Base-by-base conservation (phyloP, 2,797 vertebrate genomes). In the Myoxocephalus aenaeus region DNA sequence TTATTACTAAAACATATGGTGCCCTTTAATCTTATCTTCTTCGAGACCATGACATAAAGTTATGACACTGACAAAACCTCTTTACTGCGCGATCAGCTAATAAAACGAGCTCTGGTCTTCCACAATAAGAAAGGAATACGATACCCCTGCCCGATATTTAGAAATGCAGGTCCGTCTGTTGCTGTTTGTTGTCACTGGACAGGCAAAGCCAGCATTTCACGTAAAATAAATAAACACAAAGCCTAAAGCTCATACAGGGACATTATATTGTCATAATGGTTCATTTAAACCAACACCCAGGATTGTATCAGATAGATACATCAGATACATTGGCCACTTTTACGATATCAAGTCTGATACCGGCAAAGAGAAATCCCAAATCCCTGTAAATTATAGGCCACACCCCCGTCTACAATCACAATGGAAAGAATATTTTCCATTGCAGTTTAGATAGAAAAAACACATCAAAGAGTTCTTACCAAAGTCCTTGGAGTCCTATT, bases 391-490 rank as follows among this genome's bases (percentile, higher is more conserved):
- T 27, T 15, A 13, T 18, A 25, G 27, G 2, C 7, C 25, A 34
- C n/a, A 63, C 18, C 25, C 54, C 65, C 18, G 20, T 32, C 5
- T 14, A 22, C 12, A 11, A 7, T 18, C 62, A 59, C 1, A 1
- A 27, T 63, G 25, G 2, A 2, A 59, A 56, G 5, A 29, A 53
- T 36, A 38, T 54, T 11, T 53, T 46, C 8, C 10, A 9, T n/a
- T 32, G 53, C 12, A 58, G 7, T 38, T 53, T 18, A 56, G 13
- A 65, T 65, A 63, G 9, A 68, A 56, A 6, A 70, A 22, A 7
- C 12, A 57, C 72, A 34, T 38, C 1, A 56, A 42, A 64, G 7
- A 27, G n/a, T 22, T 68, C 74, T 78, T 80, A 84, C 82, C 76
- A 34, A 29, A 75, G 22, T 64, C 27, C 32, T 14, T 14, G n/a